Percentiles rank a stretch among this genome's conserved stretches.
phyloP scores from a whole-genome alignment of 2,888 invertebrate genomes.

The Saturnia japonica region DNA sequence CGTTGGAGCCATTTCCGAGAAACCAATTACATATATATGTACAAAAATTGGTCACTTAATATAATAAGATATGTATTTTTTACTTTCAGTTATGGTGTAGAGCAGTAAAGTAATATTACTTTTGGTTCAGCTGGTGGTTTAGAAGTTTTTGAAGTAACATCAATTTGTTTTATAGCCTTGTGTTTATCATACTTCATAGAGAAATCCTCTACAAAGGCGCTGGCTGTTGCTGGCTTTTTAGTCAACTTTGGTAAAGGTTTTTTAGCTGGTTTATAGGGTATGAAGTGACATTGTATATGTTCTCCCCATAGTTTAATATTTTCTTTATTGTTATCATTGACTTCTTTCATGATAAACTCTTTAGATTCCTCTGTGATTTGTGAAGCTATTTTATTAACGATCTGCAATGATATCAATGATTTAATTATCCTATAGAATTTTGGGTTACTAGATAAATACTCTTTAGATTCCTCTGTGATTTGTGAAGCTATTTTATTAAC shows the following conservation, averaged over 20 bases:
- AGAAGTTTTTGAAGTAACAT: slow-evolving; percentile 29
- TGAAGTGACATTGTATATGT: slow-evolving; percentile 65
- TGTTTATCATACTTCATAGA: slow-evolving; percentile 72
- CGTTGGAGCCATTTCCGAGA: too few relatives aligned
- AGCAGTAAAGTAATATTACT: slow-evolving; percentile 37
- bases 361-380: slow-evolving; percentile 74
- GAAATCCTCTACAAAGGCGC: slow-evolving; percentile 71
- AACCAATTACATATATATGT: too few relatives aligned
- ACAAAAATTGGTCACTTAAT: too few relatives aligned
- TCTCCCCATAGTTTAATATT: slow-evolving; percentile 73
- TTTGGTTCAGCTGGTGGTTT: slow-evolving; percentile 47
- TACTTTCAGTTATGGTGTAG: not conserved
- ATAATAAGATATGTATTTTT: not conserved
- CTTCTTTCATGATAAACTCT: slow-evolving; percentile 65
- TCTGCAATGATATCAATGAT: slow-evolving; percentile 77
- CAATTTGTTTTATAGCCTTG: slow-evolving; percentile 29
- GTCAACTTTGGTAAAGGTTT: slow-evolving; percentile 66
- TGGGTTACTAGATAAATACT: too few relatives aligned
- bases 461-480: slow-evolving; percentile 74
- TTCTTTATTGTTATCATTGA: slow-evolving; percentile 52
- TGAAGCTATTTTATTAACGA: slow-evolving; percentile 71
- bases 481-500: slow-evolving; percentile 71
- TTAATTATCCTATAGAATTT: slow-evolving; percentile 76
- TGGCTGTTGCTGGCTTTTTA: slow-evolving; percentile 59
- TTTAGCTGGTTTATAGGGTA: slow-evolving; percentile 64